Percentiles rank a stretch among this genome's conserved stretches.
Evolutionary conservation across 2,113 vertebrate species (phyloP).

Genomic region (Oxyura jamaicensis): DNA sequence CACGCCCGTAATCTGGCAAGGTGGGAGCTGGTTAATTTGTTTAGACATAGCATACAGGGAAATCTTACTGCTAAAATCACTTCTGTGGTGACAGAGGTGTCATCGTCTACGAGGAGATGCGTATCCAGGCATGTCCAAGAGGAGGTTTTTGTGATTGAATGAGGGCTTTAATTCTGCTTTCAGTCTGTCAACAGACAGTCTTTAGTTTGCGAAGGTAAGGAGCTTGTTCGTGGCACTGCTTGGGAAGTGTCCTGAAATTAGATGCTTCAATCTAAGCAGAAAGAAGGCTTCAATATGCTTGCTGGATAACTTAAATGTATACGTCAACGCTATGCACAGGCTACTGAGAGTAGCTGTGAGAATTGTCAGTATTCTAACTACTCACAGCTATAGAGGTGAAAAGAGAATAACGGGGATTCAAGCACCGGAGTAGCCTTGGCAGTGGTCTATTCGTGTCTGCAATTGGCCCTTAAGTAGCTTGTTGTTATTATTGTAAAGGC

Average conservation of each 20-base stretch:
- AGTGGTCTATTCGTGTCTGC: neutral
- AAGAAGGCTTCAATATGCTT: neutral
- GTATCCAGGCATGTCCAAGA: neutral
- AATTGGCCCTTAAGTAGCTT: neutral
- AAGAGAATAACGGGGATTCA: neutral
- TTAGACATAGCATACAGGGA: neutral
- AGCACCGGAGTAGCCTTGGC: neutral
- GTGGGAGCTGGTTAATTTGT: neutral
- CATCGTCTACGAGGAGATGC: neutral
- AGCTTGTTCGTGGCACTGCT: neutral
- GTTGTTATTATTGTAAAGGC: neutral
- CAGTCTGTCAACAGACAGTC: neutral
- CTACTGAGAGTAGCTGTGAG: rapidly evolving
- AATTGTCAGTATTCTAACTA: neutral
- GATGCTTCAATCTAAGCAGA: neutral
- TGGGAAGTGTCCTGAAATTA: neutral
- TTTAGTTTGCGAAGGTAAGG: neutral
- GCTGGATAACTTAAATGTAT: neutral
- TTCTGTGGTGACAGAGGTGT: neutral
- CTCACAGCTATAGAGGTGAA: neutral
- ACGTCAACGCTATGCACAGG: neutral
- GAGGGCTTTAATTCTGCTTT: neutral
- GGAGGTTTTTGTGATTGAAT: neutral
- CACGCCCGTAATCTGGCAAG: rapidly evolving
- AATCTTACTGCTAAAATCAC: neutral